A percentile compares a stretch with the other conserved stretches of the same genome.
phyloP scores from a whole-genome alignment of 1,140 invertebrate species.

The Gonatopus flavifemur region DNA sequence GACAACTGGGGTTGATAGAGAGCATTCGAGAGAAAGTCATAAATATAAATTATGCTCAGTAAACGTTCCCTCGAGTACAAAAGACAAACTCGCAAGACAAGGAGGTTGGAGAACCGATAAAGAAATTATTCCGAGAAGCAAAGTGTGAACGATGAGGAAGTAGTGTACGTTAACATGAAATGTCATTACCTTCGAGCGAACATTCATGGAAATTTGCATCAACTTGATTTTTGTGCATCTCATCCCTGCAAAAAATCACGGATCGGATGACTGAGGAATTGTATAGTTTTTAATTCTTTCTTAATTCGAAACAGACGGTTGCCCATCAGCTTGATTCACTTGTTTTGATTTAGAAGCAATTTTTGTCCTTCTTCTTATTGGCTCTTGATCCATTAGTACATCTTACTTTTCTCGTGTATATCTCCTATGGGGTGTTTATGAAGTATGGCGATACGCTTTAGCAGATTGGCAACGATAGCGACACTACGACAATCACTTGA shows the following conservation, averaged over 20 bases:
- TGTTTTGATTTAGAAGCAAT: constrained; percentile 44
- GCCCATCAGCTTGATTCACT: constrained; percentile 26
- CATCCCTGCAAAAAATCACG: not conserved
- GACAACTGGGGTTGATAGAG: constrained; percentile 55
- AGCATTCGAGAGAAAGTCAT: constrained; percentile 54
- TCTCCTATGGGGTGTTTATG: constrained; percentile 33
- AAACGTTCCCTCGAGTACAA: constrained; percentile 53
- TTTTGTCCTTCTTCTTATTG: constrained; percentile 17
- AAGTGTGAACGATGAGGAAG: too few species aligned
- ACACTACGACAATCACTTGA: constrained; percentile 27
- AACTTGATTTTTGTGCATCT: not conserved
- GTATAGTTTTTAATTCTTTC: not conserved
- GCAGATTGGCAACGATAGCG: constrained; percentile 37
- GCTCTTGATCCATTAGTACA: constrained; percentile 20
- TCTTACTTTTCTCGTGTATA: too few species aligned
- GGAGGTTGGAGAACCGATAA: too few species aligned
- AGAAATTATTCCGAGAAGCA: too few species aligned
- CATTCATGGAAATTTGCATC: not conserved
- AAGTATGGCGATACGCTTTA: constrained; percentile 45
- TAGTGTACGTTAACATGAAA: too few species aligned
- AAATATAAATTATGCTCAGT: constrained; percentile 59
- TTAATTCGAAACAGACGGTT: not conserved
- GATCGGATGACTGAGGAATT: too few species aligned
- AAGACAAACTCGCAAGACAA: too few species aligned
- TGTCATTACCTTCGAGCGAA: too few species aligned